A percentile compares a stretch with the other conserved stretches of the same genome.
phyloP scores from a whole-genome alignment of 2,888 invertebrate genomes.

The Stenolophus ochropezus region DNA sequence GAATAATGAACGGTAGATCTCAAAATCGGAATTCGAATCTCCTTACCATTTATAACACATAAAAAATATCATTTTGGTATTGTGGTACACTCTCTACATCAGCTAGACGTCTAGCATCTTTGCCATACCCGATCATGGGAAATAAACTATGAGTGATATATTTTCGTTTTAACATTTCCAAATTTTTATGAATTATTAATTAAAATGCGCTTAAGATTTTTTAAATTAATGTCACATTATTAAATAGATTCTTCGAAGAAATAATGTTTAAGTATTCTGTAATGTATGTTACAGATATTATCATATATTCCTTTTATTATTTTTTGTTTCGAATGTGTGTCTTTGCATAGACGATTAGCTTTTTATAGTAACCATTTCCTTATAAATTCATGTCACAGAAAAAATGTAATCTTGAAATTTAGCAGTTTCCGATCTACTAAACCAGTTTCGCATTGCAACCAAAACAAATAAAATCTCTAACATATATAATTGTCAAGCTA shows the following conservation, averaged over 20 bases:
- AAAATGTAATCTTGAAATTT: conserved; percentile 14
- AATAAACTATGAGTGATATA: too few species aligned
- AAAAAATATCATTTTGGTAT: too few species aligned
- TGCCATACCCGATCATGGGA: too few species aligned
- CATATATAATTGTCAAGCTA: not conserved
- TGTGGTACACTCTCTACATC: too few species aligned
- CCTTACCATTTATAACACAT: too few species aligned
- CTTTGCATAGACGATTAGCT: not conserved
- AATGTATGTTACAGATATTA: conserved; percentile 1
- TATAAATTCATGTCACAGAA: not conserved
- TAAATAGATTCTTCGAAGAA: not conserved
- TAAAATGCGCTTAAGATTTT: too few species aligned
- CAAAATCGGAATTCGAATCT: too few species aligned
- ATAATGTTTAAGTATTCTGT: not conserved
- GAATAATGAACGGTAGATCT: too few species aligned
- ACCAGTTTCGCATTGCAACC: not conserved
- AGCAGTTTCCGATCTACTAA: conserved; percentile 21
- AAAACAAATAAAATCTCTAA: conserved; percentile 7
- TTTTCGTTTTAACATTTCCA: too few species aligned
- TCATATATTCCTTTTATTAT: conserved; percentile 1
- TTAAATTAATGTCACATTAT: not conserved
- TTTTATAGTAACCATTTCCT: conserved; percentile 9
- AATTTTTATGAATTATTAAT: too few species aligned
- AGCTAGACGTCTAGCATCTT: too few species aligned
- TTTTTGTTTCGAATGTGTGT: not conserved